Evolutionary conservation across 2,797 vertebrate species (phyloP).

Genomic region (Pseudochromis fuscus): DNA sequence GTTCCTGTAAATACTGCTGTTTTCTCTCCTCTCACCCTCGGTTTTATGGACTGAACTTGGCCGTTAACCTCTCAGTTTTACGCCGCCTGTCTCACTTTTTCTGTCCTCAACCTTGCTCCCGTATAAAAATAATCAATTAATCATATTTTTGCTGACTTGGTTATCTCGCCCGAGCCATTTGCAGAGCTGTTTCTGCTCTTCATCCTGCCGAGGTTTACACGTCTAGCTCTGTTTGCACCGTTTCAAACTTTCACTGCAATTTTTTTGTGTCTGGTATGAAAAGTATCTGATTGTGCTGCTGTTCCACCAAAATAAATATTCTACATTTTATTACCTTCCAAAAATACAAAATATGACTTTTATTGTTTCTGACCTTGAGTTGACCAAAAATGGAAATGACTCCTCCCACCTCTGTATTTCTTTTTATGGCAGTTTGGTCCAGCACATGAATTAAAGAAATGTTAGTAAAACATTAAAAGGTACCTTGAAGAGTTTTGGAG

Average conservation of each 20-base stretch:
- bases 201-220: neutral
- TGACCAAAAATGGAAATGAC: conserved; percentile 14
- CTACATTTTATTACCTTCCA: too few species aligned
- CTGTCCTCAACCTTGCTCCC: too few species aligned
- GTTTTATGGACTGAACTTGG: neutral
- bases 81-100: neutral
- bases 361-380: too few species aligned
- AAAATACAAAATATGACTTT: too few species aligned
- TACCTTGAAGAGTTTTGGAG: too few species aligned
- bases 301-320: neutral
- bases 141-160: too few species aligned
- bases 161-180: too few species aligned
- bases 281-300: neutral
- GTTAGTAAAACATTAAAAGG: too few species aligned
- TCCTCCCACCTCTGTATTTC: too few species aligned
- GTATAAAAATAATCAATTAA: too few species aligned
- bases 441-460: too few species aligned
- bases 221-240: neutral
- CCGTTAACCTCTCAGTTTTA: neutral
- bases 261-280: neutral
- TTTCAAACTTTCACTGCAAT: conserved; percentile 7
- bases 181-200: neutral
- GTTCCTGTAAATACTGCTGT: conserved; percentile 22
- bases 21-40: neutral
- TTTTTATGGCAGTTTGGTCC: too few species aligned